Conservation (phyloP, 2,113 vertebrate species). For the Osmerus mordax region DNA sequence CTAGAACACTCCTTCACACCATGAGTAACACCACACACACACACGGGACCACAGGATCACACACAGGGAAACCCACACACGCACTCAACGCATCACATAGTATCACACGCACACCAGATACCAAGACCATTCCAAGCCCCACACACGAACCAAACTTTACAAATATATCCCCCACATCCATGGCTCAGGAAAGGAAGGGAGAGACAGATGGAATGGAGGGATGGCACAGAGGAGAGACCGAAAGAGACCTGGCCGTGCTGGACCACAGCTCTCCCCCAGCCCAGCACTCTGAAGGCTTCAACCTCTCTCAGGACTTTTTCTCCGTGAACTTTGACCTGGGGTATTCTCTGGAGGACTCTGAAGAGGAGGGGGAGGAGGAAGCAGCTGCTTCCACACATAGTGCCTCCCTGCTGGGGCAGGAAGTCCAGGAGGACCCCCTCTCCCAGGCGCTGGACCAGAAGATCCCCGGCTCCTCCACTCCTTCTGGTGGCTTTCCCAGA, state of each 20-base stretch:
- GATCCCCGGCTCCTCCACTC: conserved; percentile 37
- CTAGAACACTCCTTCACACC: background rate
- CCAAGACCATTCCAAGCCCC: background rate
- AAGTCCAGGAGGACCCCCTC: background rate
- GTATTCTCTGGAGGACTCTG: background rate
- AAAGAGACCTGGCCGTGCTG: background rate
- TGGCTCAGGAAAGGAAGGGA: background rate
- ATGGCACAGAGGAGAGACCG: background rate
- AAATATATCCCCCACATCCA: background rate
- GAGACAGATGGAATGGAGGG: background rate
- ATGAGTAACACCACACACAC: background rate
- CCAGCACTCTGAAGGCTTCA: background rate
- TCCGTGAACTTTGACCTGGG: conserved; percentile 3
- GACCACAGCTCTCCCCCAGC: too few species aligned
- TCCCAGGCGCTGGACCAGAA: background rate
- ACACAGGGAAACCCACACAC: too few species aligned
- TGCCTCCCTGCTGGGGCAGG: background rate
- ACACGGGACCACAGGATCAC: background rate
- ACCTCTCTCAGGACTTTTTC: background rate
- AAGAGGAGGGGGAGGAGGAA: background rate
- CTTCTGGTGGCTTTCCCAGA: conserved; percentile 7
- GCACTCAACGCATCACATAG: background rate
- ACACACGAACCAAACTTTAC: background rate
- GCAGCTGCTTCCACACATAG: background rate
- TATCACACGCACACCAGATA: background rate